A percentile compares a stretch with the other conserved stretches of the same genome.
Conservation (phyloP, 2,888 invertebrate genomes). For the Sipha maydis region DNA sequence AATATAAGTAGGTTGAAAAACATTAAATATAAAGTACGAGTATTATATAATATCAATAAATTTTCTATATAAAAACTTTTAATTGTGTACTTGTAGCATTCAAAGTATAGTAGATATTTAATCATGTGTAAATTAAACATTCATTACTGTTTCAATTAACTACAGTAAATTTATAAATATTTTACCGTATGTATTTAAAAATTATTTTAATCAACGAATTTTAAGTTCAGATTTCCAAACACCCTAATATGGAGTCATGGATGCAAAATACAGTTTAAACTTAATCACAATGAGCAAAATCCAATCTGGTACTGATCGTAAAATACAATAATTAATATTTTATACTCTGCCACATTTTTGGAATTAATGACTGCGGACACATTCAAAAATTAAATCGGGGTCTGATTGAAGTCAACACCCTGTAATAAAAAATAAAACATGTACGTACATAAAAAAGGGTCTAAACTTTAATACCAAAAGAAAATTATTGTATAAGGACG, state of each 20-base stretch:
- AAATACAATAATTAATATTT: conserved; percentile 51
- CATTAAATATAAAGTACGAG: no score
- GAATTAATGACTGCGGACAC: conserved; percentile 33
- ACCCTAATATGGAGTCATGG: background rate
- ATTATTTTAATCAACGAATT: background rate
- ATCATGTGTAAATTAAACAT: no score
- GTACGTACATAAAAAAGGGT: conserved; percentile 30
- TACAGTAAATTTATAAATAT: no score
- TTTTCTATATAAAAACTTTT: no score
- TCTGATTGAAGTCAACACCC: conserved; percentile 61
- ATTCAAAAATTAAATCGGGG: conserved; percentile 48
- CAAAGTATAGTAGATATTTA: no score
- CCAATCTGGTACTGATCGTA: conserved; percentile 41
- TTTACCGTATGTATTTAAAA: background rate
- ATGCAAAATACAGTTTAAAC: background rate
- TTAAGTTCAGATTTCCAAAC: background rate
- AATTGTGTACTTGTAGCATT: no score
- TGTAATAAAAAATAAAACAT: conserved; percentile 52
- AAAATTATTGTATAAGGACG: conserved; percentile 48
- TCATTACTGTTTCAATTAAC: background rate
- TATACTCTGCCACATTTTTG: conserved; percentile 34
- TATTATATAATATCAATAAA: no score
- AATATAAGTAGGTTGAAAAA: no score
- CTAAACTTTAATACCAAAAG: conserved; percentile 41
- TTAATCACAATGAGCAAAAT: conserved; percentile 49